Conservation (phyloP, 2,113 vertebrate species). For the Sciurus niger region DNA sequence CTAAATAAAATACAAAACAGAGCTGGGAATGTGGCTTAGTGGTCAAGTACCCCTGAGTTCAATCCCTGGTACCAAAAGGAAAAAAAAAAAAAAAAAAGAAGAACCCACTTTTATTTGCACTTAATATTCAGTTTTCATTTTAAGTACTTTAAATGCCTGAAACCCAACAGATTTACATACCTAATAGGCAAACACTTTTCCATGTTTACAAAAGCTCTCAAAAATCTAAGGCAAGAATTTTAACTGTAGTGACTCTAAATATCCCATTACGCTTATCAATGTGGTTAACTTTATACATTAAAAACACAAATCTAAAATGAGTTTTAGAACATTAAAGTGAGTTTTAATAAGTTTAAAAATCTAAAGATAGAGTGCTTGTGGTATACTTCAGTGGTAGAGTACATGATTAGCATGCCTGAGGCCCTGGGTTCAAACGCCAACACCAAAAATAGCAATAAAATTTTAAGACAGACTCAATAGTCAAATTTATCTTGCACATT, state of each 20-base stretch:
- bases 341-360: conserved; percentile 17
- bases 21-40: too few relatives aligned
- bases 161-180: neutral
- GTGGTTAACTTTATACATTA: neutral
- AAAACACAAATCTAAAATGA: conserved; percentile 2
- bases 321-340: neutral
- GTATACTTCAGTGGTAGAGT: neutral
- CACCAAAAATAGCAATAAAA: neutral
- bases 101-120: neutral
- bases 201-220: neutral
- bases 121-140: conserved; percentile 8
- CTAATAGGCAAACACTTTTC: neutral
- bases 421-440: neutral
- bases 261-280: neutral
- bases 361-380: neutral
- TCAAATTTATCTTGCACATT: conserved; percentile 37
- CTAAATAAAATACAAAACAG: too few relatives aligned
- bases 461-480: neutral
- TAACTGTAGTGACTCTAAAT: neutral
- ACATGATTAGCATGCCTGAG: neutral
- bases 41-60: too few relatives aligned
- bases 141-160: neutral
- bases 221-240: conserved; percentile 23
- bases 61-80: too few relatives aligned
- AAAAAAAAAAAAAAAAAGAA: too few relatives aligned